Base-by-base conservation (phyloP, 2,113 vertebrate species). In the Callionymus lyra region DNA sequence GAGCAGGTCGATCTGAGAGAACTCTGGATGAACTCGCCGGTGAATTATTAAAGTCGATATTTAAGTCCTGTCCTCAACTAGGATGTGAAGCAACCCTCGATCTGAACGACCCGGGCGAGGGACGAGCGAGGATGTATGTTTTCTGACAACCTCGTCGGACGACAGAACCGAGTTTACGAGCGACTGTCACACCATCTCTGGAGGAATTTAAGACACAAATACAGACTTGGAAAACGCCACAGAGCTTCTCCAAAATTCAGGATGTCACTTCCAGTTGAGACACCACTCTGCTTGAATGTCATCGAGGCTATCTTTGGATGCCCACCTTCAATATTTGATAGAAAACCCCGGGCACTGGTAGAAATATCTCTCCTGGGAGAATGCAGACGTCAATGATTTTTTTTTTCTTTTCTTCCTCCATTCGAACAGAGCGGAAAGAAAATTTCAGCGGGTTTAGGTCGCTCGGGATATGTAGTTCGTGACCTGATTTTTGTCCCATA, bases 261-360 rank as follows among this genome's bases (percentile, higher is more conserved):
- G 52, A 47, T 51, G 66, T 56, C 47, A 46, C 66, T 68, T 61
- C 44, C 37, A 65, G 72, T 39, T 57, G 12, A 58, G 53, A 49
- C 43, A 38, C 58, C 66, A 49, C 68, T 56, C 59, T 45, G 56
- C 60, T 63, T 60, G 52, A 41, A 56, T 59, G 59, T 43, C 56
- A 59, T 27, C 44, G 33, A 11, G 21, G 62, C 60, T 70, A 74
- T 77, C 68, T 75, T 59, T 63, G 68, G 77, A 80, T 33, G 33
- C 48, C 32, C 54, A 48, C 49, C 68, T 70, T 77, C 56, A 80
- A 79, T 77, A 80, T 77, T 80, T 80, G 53, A 80, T 77, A 37
- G 68, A 65, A 59, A 77, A 63, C 72, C 68, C 70, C 55, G 71
- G 71, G 74, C 77, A 75, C 70, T 68, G 68, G 71, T 72, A 68